A percentile compares a stretch with the other conserved stretches of the same genome.
These are phyloP conservation scores for Glossophaga mutica DNA, from an alignment of 2,797 vertebrate species.

Conservation along the genomic window DNA sequence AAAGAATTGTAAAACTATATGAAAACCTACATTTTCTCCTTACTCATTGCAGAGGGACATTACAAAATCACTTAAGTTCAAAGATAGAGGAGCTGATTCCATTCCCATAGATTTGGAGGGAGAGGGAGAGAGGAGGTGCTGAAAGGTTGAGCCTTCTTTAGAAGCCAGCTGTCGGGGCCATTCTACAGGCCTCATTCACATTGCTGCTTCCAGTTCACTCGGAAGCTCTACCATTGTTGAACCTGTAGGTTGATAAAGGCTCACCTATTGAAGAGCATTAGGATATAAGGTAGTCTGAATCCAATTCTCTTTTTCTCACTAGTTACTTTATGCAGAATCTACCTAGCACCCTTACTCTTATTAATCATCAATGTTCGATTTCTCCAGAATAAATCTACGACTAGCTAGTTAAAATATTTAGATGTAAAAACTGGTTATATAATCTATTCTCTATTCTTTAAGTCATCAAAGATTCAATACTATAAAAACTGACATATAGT, in stretches of 20 bases:
- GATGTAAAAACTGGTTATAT: background rate
- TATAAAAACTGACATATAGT: background rate
- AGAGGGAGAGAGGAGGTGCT: rapidly evolving
- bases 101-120: background rate
- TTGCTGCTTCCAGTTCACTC: rapidly evolving
- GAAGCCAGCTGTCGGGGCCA: background rate
- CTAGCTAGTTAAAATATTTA: background rate
- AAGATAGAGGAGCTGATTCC: too few relatives aligned
- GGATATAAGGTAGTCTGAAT: rapidly evolving
- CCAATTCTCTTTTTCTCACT: background rate
- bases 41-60: too few relatives aligned
- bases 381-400: too few relatives aligned
- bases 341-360: background rate
- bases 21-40: background rate
- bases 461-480: background rate
- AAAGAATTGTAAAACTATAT: background rate
- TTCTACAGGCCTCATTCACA: too few relatives aligned
- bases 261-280: background rate
- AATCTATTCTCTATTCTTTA: background rate
- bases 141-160: background rate
- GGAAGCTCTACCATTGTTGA: background rate
- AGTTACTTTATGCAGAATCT: background rate
- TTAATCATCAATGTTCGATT: background rate
- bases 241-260: background rate
- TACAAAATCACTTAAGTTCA: too few relatives aligned